Conservation (phyloP, 2,888 invertebrate genomes). For the Koerneria pararmatus region DNA sequence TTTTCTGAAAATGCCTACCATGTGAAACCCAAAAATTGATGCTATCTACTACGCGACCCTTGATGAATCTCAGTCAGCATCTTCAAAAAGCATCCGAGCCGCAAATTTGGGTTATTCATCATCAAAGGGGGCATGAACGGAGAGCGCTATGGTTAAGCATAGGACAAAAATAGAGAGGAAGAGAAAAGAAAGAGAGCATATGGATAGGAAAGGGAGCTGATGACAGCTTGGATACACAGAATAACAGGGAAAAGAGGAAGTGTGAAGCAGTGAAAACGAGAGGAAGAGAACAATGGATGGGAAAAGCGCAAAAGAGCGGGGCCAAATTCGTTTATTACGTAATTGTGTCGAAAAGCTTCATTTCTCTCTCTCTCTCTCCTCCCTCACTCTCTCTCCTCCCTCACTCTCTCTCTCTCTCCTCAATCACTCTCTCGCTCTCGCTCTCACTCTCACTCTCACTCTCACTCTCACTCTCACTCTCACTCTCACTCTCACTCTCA, state of each 20-base stretch:
- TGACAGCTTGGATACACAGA: conserved; percentile 19
- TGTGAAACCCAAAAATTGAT: no score
- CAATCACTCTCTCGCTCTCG: background rate
- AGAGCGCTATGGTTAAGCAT: no score
- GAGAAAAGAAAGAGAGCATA: no score
- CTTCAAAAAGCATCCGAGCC: no score
- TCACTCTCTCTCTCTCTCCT: background rate
- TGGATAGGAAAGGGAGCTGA: no score
- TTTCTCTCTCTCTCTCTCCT: conserved; percentile 10
- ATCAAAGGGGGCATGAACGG: no score
- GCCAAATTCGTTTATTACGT: conserved; percentile 25
- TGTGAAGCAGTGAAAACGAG: conserved; percentile 8
- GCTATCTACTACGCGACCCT: no score
- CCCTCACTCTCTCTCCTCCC: background rate
- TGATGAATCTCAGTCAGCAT: no score
- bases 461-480: no score
- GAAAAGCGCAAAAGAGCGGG: background rate
- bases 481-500: no score
- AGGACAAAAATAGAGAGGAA: background rate
- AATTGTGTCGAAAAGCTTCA: conserved; percentile 18
- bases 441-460: background rate
- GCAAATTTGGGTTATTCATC: no score
- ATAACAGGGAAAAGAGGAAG: background rate
- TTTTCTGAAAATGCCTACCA: no score
- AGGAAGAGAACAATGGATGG: conserved; percentile 8